phyloP scores from a whole-genome alignment of 2,113 vertebrate genomes.

The Mellivora capensis region DNA sequence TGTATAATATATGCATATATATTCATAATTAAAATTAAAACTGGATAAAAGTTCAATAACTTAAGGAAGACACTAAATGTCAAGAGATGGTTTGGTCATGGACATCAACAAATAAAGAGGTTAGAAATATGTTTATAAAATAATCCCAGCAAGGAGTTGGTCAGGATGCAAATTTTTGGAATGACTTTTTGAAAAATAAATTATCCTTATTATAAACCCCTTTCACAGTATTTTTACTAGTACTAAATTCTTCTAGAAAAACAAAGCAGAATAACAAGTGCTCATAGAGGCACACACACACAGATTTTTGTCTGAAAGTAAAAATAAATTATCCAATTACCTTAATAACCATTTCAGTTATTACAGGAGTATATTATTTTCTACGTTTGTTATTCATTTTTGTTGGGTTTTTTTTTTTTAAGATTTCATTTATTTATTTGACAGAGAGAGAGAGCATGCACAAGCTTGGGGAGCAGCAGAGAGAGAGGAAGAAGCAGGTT shows the following conservation, averaged over 20 bases:
- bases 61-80: neutral
- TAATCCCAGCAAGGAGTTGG: neutral
- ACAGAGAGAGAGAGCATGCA: too few relatives aligned
- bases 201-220: neutral
- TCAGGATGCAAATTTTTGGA: neutral
- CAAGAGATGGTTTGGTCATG: neutral
- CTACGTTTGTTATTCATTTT: neutral
- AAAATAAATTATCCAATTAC: neutral
- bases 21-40: neutral
- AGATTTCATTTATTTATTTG: too few relatives aligned
- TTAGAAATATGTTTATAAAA: neutral
- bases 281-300: neutral
- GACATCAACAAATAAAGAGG: neutral
- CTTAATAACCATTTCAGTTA: neutral
- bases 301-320: neutral
- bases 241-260: neutral
- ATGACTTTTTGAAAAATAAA: neutral
- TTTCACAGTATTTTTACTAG: neutral
- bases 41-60: neutral
- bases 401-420: too few relatives aligned
- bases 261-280: neutral
- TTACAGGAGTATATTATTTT: neutral
- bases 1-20: neutral
- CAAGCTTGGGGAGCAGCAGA: too few relatives aligned
- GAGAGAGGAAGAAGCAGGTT: too few relatives aligned